Conservation (phyloP, 2,888 invertebrate genomes). For the Tetramorium bicarinatum region DNA sequence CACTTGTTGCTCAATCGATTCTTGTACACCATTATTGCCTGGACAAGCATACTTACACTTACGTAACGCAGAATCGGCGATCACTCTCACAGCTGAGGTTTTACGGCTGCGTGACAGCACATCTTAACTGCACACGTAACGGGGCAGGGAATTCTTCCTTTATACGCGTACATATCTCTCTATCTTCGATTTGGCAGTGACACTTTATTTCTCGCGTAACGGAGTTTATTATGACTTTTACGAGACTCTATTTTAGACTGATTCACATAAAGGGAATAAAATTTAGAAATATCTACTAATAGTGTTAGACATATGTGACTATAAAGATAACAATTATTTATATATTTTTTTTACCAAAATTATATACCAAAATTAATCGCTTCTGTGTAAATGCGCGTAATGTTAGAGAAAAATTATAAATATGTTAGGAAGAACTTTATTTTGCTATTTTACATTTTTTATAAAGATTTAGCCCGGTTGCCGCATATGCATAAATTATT, state of each 20-base stretch:
- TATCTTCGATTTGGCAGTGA: constrained; percentile 11
- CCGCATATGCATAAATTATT: constrained; percentile 7
- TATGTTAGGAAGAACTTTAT: neutral
- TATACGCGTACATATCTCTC: neutral
- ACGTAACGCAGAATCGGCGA: constrained; percentile 38
- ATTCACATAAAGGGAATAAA: neutral
- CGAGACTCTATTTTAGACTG: constrained; percentile 2
- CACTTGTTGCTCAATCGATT: constrained; percentile 64
- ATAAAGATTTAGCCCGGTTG: neutral
- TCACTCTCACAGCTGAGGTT: constrained; percentile 12
- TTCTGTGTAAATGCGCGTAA: neutral
- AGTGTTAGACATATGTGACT: neutral
- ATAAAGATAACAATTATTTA: neutral
- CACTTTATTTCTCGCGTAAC: constrained; percentile 3
- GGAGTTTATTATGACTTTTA: constrained; percentile 9
- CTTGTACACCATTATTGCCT: constrained; percentile 26
- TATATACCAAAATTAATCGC: constrained; percentile 7
- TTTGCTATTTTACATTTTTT: neutral
- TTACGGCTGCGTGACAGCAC: constrained; percentile 34
- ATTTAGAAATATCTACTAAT: neutral
- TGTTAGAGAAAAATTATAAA: neutral
- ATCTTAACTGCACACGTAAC: constrained; percentile 17
- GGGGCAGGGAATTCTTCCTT: neutral
- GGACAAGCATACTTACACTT: constrained; percentile 25
- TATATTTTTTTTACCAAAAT: neutral